Evolutionary conservation across 2,888 invertebrate genomes (phyloP), one percentile per base, ranked within the genome.

Genomic region (Mesopsocus fuscifrons): DNA sequence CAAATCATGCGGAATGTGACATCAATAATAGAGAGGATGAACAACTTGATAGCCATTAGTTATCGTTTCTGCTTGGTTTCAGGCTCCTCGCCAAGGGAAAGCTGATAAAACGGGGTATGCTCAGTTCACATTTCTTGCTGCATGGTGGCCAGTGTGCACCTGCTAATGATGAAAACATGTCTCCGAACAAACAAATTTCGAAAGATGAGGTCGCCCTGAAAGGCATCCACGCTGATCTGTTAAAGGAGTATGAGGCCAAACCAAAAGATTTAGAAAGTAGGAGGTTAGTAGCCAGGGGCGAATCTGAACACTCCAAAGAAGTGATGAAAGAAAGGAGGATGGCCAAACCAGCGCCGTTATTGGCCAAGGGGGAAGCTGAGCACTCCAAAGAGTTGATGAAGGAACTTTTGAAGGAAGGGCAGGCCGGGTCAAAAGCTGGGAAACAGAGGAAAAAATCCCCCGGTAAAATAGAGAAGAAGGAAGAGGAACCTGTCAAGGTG

Each of bases 51-150:
- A n/a, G n/a, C n/a, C n/a, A 30, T 30, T 30, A n/a, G 9, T 30
- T 30, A n/a, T 11, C 9, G n/a, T 30, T 30, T 11, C 9, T 30
- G 9, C n/a, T 30, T 30, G 9, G 9, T 30, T 30, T 11, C 9
- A 30, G 30, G 30, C 15, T 34, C 8, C 34, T 38, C n/a, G 21
- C 17, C n/a, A 38, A 38, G 20, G 38, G 21, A 38, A 38, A 38
- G 20, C 20, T 17, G 5, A n/a, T 38, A 5, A 38, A 38, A 11
- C 8, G 18, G 6, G 20, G 38, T 9, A 11, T 38, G 16, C 15
- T 38, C n/a, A 21, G 38, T 3, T 20, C 6, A 3, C 38, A 38
- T 38, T 38, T 38, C 20, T 20, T 17, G 5, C 13, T 6, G 3
- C 6, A 5, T 17, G 21, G 38, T 20, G 20, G 5, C 20, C 18